Conservation (phyloP, 2,113 vertebrate genomes). For the Embiotoca jacksoni region DNA sequence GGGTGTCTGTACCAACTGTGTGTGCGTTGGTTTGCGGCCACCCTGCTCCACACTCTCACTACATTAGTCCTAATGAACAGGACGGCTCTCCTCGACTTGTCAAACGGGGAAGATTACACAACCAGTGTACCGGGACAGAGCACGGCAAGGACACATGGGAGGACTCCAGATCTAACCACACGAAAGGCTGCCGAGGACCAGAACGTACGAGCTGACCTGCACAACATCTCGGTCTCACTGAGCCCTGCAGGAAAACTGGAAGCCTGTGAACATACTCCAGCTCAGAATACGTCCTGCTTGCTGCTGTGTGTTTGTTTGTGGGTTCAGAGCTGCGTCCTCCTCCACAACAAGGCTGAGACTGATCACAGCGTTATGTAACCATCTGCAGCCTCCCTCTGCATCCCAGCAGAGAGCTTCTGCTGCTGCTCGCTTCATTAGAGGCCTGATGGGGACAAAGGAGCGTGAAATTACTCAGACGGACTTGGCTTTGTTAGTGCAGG, state of each 20-base stretch:
- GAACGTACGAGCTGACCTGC: not conserved
- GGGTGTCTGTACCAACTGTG: no score
- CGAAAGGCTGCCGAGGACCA: no score
- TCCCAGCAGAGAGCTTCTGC: slow-evolving; percentile 42
- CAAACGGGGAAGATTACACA: slow-evolving; percentile 48
- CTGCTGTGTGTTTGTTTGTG: slow-evolving; percentile 9
- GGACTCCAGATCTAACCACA: not conserved
- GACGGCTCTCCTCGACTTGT: slow-evolving; percentile 38
- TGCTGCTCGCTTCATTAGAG: slow-evolving; percentile 45
- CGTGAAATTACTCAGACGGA: slow-evolving; percentile 50
- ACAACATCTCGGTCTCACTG: not conserved
- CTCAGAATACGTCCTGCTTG: not conserved
- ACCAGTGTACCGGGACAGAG: slow-evolving; percentile 23
- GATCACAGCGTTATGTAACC: slow-evolving; percentile 44
- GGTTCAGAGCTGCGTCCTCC: slow-evolving; percentile 10
- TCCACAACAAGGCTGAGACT: slow-evolving; percentile 21
- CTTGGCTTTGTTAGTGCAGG: slow-evolving; percentile 18
- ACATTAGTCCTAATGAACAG: slow-evolving; percentile 51
- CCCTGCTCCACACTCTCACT: slow-evolving; percentile 7
- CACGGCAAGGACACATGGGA: slow-evolving; percentile 19
- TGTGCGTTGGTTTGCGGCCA: no score
- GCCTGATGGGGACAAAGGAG: slow-evolving; percentile 58
- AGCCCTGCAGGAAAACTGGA: not conserved
- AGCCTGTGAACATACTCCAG: not conserved
- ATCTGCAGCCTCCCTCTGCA: slow-evolving; percentile 46